Evolutionary conservation across 92 coral and sea anemone species (phyloP), one percentile per base, ranked within the genome.

Genomic region (Porites rus): DNA sequence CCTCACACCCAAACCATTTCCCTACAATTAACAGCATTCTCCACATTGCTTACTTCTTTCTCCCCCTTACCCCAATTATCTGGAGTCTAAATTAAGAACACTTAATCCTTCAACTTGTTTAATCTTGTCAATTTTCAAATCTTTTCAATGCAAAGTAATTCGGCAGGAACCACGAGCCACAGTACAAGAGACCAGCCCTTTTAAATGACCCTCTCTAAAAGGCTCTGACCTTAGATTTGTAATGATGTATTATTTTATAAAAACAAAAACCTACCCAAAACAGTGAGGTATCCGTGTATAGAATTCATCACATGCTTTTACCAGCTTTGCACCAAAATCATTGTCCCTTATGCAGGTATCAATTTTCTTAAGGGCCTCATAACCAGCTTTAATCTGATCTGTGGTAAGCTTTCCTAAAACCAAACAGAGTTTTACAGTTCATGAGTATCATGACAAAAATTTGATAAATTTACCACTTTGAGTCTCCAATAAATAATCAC

Each of bases 211-310:
- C 46, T 38, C 46, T 38, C 46, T 4, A 4, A 28, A 28, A 28
- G 31, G 2, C 46, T 4, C 6, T 38, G 46, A 38, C 6, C 46
- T 3, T 38, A 38, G 46, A 38, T 38, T 38, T 38, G 6, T 38
- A 38, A 38, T 38, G 46, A 38, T 38, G 46, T 38, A 38, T 38
- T 38, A 38, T 38, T 38, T 38, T 38, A 16, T 14, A 8, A 9
- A 22, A 14, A 51, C 28, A 38, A 38, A 38, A 10, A 69, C 91
- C 75, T 83, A 97, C 99, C 99, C 99, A 83, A 97, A 97, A 84
- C 98, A 95, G 89, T 97, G 99, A 20, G 99, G 99, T 46, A 97
- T 92, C 79, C 99, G 91, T 64, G 99, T 97, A 77, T 97, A 97
- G 78, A 97, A 97, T 21, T 91, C 98, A 90, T 95, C 96, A 78